Conservation (phyloP, 2,888 invertebrate genomes). For the Venusia cambrica region DNA sequence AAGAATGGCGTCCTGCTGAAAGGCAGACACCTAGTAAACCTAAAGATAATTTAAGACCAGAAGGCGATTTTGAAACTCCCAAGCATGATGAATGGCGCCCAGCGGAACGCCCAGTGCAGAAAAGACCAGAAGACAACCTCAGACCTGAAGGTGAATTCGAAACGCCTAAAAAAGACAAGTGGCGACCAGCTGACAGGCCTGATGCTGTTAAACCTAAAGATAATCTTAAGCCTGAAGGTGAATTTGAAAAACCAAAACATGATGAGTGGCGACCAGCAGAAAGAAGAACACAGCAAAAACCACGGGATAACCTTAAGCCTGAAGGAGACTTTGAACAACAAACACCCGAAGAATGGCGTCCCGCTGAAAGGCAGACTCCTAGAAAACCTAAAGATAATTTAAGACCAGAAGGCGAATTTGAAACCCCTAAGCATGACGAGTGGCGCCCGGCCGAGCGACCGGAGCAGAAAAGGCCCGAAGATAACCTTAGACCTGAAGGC, state of each 20-base stretch:
- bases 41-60: constrained; percentile 73
- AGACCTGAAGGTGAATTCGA: constrained; percentile 81
- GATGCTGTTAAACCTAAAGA: constrained; percentile 42
- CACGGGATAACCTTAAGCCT: constrained; percentile 80
- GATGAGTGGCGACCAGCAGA: constrained; percentile 61
- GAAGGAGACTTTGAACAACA: constrained; percentile 82
- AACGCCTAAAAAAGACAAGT: constrained; percentile 58
- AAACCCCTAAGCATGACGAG: constrained; percentile 47
- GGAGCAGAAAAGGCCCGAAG: constrained; percentile 47
- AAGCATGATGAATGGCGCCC: constrained; percentile 66
- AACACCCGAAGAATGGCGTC: constrained; percentile 53
- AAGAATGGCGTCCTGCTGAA: constrained; percentile 66
- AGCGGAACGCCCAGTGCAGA: constrained; percentile 65
- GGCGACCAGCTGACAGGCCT: constrained; percentile 56
- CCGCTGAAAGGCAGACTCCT: no score
- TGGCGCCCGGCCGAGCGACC: constrained; percentile 54
- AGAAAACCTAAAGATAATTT: constrained; percentile 44
- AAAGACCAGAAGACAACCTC: constrained; percentile 77
- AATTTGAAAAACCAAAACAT: constrained; percentile 65
- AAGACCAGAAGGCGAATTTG: constrained; percentile 65
- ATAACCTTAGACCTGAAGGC: constrained; percentile 80
- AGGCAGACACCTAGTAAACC: constrained; percentile 58
- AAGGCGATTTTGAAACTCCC: constrained; percentile 79
- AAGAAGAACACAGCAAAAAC: constrained; percentile 39
- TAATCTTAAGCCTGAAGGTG: constrained; percentile 68